A percentile compares a stretch with the other conserved stretches of the same genome.
Conservation (phyloP, 2,888 invertebrate species). For the Volucella inflata region DNA sequence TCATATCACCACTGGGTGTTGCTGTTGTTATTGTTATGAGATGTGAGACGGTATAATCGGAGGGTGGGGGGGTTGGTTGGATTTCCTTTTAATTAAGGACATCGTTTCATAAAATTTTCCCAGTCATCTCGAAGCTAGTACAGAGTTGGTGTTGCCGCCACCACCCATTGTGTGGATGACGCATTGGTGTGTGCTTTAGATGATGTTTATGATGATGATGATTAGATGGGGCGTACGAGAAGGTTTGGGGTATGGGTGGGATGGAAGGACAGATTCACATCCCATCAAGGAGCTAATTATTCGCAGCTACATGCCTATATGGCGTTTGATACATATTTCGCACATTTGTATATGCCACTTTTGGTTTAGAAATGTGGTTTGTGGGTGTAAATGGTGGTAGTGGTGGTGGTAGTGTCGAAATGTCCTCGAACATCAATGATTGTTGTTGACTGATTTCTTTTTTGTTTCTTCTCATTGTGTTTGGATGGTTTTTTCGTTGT, state of each 20-base stretch:
- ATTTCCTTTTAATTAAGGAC: conserved; percentile 72
- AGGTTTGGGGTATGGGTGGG: background rate
- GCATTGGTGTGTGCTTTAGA: conserved; percentile 54
- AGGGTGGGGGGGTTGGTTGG: background rate
- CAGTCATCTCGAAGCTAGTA: conserved; percentile 10
- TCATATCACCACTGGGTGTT: conserved; percentile 10
- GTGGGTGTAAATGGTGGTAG: background rate
- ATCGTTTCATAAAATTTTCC: conserved; percentile 66
- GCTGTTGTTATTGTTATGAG: background rate
- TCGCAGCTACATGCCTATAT: conserved; percentile 39
- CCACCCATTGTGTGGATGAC: conserved; percentile 63
- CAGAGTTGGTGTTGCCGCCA: background rate
- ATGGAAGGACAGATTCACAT: conserved; percentile 19
- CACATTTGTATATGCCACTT: conserved; percentile 13
- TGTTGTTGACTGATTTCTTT: conserved; percentile 1
- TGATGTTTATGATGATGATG: conserved; percentile 54
- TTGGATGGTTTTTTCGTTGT: background rate
- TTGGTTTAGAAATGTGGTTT: background rate
- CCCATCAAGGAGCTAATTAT: conserved; percentile 62
- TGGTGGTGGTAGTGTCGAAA: conserved; percentile 12
- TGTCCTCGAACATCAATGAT: conserved; percentile 14
- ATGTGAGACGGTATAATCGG: background rate
- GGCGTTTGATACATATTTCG: conserved; percentile 16
- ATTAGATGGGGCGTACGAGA: conserved; percentile 42
- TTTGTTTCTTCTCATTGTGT: no score